Conservation (phyloP, 64 coral and sea anemone species). For the Dendrophyllia cribrosa region DNA sequence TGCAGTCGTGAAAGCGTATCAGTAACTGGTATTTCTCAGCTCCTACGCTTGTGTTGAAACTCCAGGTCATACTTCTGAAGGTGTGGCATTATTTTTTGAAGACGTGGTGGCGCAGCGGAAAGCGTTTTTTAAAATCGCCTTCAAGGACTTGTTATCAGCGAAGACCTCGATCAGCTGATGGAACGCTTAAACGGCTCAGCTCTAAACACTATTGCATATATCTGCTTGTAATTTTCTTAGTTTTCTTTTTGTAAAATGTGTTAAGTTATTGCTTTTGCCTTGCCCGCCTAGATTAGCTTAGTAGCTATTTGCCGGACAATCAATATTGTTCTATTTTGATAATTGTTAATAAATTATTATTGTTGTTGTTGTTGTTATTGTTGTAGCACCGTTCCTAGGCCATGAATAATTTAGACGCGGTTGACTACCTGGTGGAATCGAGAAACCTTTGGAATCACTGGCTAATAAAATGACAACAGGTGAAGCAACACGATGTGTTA, state of each 20-base stretch:
- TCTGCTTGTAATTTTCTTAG: no score
- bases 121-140: neutral
- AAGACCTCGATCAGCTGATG: neutral
- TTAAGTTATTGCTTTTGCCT: no score
- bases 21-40: neutral
- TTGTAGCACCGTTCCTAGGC: neutral
- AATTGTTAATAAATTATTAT: no score
- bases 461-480: no score
- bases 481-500: no score
- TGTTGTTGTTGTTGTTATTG: no score
- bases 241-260: no score
- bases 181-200: neutral
- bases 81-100: neutral
- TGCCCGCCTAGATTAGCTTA: no score
- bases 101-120: neutral
- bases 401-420: neutral
- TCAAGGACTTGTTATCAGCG: neutral
- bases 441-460: no score
- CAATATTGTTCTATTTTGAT: no score
- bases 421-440: no score
- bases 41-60: neutral
- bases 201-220: neutral
- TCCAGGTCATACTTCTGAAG: constrained; percentile 8
- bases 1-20: neutral
- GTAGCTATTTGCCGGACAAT: no score